Evolutionary conservation across 92 coral and sea anemone genomes (phyloP).

Genomic region (Parazoanthus darwini): DNA sequence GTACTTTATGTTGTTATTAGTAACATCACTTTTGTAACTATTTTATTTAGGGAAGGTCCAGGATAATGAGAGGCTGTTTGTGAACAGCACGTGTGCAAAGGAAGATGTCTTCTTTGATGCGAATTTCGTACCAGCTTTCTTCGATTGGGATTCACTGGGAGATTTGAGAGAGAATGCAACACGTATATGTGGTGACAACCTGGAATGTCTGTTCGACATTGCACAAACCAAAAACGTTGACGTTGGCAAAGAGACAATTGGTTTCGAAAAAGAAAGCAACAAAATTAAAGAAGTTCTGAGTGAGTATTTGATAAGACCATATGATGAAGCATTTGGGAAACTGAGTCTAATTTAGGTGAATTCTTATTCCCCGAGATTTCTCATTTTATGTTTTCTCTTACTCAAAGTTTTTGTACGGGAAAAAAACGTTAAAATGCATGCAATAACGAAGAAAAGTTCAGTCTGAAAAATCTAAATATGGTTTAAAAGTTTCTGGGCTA

Average conservation of each 20-base stretch:
- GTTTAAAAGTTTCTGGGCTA: no score
- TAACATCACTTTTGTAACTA: no score
- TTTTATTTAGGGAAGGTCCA: conserved; percentile 63
- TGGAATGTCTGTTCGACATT: conserved; percentile 63
- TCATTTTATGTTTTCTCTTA: no score
- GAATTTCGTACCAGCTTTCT: conserved; percentile 57
- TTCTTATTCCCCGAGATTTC: no score
- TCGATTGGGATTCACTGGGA: conserved; percentile 17
- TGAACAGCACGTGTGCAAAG: conserved; percentile 50
- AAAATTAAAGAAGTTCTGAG: conserved; percentile 50
- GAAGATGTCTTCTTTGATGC: conserved; percentile 66
- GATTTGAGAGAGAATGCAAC: conserved; percentile 23
- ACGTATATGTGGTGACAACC: conserved; percentile 49
- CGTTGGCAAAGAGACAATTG: conserved; percentile 48
- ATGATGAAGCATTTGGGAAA: background rate
- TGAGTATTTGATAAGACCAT: conserved; percentile 2
- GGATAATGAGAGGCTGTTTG: conserved; percentile 59
- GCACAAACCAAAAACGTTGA: conserved; percentile 57
- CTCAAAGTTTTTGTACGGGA: no score
- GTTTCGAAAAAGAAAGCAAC: conserved; percentile 59
- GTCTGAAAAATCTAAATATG: no score
- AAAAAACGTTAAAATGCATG: no score
- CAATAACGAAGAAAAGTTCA: no score
- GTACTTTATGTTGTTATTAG: background rate
- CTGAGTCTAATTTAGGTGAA: no score